Conservation (phyloP, 2,888 invertebrate genomes). For the Mesorhabditis sp. region DNA sequence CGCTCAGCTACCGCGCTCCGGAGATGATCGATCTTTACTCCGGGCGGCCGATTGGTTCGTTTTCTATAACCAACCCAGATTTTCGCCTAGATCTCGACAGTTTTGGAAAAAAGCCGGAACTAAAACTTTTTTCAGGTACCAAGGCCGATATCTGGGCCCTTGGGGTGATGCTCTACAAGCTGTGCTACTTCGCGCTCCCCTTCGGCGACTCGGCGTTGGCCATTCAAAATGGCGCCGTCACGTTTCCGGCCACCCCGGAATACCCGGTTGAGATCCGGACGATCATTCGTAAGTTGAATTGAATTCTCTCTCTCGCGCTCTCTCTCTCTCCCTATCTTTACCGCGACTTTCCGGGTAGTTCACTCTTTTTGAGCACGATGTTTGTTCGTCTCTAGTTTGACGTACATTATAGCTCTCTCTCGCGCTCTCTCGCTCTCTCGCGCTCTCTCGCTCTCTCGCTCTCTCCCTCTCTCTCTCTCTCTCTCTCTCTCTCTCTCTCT, state of each 20-base stretch:
- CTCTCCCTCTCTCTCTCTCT: no score
- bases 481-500: no score
- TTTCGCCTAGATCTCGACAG: not conserved
- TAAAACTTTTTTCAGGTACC: constrained; percentile 29
- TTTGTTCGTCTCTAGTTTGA: no score
- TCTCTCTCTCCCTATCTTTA: no score
- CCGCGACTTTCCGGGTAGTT: not conserved
- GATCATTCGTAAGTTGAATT: constrained; percentile 69
- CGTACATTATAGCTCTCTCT: no score
- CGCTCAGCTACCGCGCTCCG: constrained; percentile 80
- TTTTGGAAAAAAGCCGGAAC: not conserved
- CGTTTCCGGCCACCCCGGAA: constrained; percentile 74
- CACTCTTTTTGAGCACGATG: constrained; percentile 2
- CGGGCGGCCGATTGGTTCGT: constrained; percentile 71
- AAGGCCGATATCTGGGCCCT: constrained; percentile 66
- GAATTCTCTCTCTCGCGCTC: not conserved
- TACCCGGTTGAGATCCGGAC: constrained; percentile 73
- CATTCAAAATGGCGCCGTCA: constrained; percentile 82
- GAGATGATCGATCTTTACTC: constrained; percentile 89
- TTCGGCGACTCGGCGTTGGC: constrained; percentile 89
- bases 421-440: no score
- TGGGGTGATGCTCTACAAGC: constrained; percentile 80
- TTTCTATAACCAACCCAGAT: constrained; percentile 52
- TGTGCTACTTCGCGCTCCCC: constrained; percentile 82
- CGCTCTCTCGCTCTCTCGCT: no score